Evolutionary conservation across 2,113 vertebrate species (phyloP), one percentile per base, ranked within the genome.

Genomic region (Caranx ignobilis): DNA sequence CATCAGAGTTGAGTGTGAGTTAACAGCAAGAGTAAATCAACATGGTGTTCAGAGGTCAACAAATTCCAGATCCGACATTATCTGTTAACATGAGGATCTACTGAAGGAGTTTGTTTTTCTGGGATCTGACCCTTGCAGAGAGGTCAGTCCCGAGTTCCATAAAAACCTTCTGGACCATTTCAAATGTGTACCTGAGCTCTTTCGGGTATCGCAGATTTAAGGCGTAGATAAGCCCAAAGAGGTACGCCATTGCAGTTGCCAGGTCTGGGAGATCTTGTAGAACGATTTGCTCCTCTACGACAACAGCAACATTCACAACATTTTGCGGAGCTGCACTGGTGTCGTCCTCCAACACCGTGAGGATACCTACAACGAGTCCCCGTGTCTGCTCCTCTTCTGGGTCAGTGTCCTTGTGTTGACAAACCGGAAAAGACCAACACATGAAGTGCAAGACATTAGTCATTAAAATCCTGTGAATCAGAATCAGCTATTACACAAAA

Each of bases 111-210:
- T 71, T 63, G 66, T 69, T 71, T 72, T 73, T 73, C 15, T 43
- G 69, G 34, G 77, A 60, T 57, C 37, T 71, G 43, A 70, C 75
- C 32, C 68, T 60, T 65, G 54, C 69, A 61, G 62, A 72, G 31
- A 72, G 41, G 32, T 75, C 47, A 55, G 55, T 75, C 3, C 71
- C 63, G 47, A 77, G 68, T 45, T 61, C 74, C 68, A n/a, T n/a
- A n/a, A n/a, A n/a, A 77, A 77, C 13, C 41, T 71, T 76, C 18
- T 60, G 52, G 60, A 77, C 11, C 5, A 50, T 70, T 70, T 82
- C 72, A 56, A 63, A 75, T 12, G 57, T 81, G n/a, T 76, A 57
- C 32, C 35, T 70, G 5, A 75, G 39, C 7, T 70, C 37, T n/a
- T 63, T 81, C 26, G 35, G 56, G 39, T 62, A 69, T 9, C 56